A percentile compares a stretch with the other conserved stretches of the same genome.
Evolutionary conservation across 2,113 vertebrate genomes (phyloP).

Genomic region (Notiomystis cincta): DNA sequence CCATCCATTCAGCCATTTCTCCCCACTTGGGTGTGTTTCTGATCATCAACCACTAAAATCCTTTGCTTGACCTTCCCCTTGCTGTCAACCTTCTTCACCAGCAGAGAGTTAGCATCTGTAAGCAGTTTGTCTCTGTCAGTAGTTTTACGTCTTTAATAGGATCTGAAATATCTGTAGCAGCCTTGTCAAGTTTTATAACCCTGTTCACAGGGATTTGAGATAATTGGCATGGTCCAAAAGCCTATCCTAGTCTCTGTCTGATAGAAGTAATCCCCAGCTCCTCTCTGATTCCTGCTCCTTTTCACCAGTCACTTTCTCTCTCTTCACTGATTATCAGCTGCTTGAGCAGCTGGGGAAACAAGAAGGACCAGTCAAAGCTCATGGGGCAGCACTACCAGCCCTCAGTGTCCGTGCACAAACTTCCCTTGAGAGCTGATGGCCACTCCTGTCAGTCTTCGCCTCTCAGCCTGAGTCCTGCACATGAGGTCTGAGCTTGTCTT

Average conservation of each 20-base stretch:
- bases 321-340: neutral
- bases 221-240: conserved; percentile 3
- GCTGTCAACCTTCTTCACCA: neutral
- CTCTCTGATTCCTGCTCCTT: neutral
- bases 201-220: conserved; percentile 15
- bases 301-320: neutral
- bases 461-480: neutral
- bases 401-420: accelerated
- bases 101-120: neutral
- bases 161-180: conserved; percentile 11
- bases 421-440: neutral
- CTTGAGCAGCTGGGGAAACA: neutral
- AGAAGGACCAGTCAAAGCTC: neutral
- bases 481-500: neutral
- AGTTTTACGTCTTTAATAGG: conserved; percentile 45
- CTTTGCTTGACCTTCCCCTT: neutral
- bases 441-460: neutral
- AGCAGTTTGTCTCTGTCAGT: neutral
- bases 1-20: neutral
- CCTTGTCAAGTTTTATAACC: conserved; percentile 31
- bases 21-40: neutral
- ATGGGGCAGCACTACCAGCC: neutral
- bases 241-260: conserved; percentile 23
- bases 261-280: conserved; percentile 37
- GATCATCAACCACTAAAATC: neutral